These are phyloP conservation scores for Bellardia bayeri DNA, from an alignment of 2,888 invertebrate species.

Conservation along the genomic window DNA sequence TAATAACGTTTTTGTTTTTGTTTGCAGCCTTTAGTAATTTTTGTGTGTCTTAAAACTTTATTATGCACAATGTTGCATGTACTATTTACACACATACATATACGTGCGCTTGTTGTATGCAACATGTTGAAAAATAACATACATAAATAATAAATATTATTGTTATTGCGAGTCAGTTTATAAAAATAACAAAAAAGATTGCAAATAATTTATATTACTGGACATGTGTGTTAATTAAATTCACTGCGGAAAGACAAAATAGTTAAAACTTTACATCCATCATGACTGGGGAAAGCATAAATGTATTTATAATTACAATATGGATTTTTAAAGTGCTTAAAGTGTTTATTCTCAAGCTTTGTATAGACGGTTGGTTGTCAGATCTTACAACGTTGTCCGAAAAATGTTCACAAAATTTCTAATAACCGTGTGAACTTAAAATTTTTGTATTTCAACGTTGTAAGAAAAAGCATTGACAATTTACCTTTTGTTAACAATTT, in stretches of 20 bases:
- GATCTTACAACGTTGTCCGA: too few species aligned
- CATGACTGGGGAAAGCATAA: background rate
- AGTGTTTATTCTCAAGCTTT: background rate
- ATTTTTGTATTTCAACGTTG: too few species aligned
- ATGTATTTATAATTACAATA: background rate
- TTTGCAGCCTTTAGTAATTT: slow-evolving; percentile 30
- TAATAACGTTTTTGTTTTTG: slow-evolving; percentile 47
- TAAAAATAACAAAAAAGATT: slow-evolving; percentile 17
- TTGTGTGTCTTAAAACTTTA: slow-evolving; percentile 42
- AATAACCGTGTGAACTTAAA: too few species aligned
- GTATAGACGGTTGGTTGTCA: too few species aligned
- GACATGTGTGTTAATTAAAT: slow-evolving; percentile 28
- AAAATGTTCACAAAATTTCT: too few species aligned
- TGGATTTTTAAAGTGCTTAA: background rate
- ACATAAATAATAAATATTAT: slow-evolving; percentile 11
- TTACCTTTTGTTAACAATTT: too few species aligned
- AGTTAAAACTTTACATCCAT: background rate
- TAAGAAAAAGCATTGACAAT: too few species aligned
- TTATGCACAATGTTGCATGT: slow-evolving; percentile 34
- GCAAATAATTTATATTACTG: background rate
- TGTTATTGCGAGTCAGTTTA: background rate
- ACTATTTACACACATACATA: background rate
- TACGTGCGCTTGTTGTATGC: slow-evolving; percentile 6
- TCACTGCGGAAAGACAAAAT: background rate
- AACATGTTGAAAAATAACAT: slow-evolving; percentile 21